Conservation (phyloP, 1,140 invertebrate species). For the Theocolax elegans region DNA sequence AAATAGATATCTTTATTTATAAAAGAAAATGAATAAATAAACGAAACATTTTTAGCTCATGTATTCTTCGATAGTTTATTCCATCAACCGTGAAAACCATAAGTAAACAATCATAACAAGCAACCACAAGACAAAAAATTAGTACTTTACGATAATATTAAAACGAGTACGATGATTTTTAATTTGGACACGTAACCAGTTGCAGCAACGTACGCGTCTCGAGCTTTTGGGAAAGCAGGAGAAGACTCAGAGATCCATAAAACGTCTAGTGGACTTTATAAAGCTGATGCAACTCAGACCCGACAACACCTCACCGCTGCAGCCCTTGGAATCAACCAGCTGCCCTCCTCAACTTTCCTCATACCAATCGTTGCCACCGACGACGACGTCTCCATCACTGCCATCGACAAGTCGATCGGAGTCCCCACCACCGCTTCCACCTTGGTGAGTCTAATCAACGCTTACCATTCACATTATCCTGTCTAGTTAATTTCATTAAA, state of each 20-base stretch:
- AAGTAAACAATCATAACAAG: too few species aligned
- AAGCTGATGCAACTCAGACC: conserved; percentile 58
- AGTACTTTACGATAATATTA: too few species aligned
- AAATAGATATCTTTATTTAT: too few species aligned
- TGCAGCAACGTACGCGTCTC: conserved; percentile 61
- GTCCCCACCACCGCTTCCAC: neutral
- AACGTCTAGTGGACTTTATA: conserved; percentile 64
- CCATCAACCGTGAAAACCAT: too few species aligned
- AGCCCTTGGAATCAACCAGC: conserved; percentile 54
- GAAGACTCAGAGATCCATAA: conserved; percentile 64
- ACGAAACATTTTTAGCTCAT: too few species aligned
- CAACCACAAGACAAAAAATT: too few species aligned
- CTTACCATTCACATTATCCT: too few species aligned
- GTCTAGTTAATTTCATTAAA: too few species aligned
- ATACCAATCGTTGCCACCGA: conserved; percentile 56
- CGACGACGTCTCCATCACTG: conserved; percentile 2
- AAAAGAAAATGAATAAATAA: too few species aligned
- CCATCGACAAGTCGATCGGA: conserved; percentile 9
- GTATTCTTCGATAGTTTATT: too few species aligned
- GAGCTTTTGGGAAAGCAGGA: conserved; percentile 62
- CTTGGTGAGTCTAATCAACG: conserved; percentile 9
- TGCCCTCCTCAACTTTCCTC: conserved; percentile 62
- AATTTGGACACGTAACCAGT: too few species aligned
- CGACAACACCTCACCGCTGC: conserved; percentile 48
- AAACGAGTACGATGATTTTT: too few species aligned